Percentiles rank a stretch among this genome's conserved stretches.
Conservation (phyloP, 2,113 vertebrate species). For the Columba janthina region DNA sequence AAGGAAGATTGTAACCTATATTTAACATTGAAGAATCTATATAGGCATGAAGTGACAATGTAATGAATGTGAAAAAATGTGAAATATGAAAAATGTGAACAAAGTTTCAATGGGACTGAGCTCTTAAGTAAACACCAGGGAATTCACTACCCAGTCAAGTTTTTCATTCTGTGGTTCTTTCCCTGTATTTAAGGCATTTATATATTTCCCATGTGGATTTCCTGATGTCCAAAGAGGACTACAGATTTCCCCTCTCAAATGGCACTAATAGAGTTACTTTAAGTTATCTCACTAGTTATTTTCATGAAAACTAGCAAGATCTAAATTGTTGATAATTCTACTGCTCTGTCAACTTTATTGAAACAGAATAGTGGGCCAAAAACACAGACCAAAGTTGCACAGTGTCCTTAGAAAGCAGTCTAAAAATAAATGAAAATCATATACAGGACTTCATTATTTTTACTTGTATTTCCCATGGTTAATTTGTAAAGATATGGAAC, state of each 20-base stretch:
- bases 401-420: not conserved
- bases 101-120: not conserved
- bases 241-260: not conserved
- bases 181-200: not conserved
- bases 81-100: not conserved
- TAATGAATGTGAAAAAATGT: not conserved
- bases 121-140: not conserved
- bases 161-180: not conserved
- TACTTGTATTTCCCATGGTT: not conserved
- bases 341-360: not conserved
- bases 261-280: not conserved
- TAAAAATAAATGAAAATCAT: not conserved
- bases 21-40: not conserved
- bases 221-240: not conserved
- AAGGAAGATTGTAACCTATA: not conserved
- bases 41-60: not conserved
- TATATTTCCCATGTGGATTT: not conserved
- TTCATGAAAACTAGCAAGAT: not conserved
- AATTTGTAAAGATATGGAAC: not conserved
- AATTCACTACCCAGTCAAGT: not conserved
- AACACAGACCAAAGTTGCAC: not conserved
- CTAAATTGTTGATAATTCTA: not conserved
- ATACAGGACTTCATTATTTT: not conserved
- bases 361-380: not conserved
- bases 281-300: not conserved